Evolutionary conservation across 2,888 invertebrate species (phyloP).

Genomic region (Hirtodrosophila cameraria): DNA sequence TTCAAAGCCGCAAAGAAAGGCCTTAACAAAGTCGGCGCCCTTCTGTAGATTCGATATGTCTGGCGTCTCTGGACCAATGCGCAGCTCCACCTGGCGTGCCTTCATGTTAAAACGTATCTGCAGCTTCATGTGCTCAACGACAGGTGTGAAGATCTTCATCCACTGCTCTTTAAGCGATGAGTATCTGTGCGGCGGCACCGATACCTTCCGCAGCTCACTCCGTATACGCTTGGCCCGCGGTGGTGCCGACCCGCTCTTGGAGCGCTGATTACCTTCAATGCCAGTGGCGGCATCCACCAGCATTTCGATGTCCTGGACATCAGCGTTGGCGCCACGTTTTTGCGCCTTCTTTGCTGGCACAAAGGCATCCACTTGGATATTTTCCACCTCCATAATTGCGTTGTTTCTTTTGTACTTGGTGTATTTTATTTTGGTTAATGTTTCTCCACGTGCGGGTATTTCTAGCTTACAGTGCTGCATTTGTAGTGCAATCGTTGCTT

Average conservation of each 20-base stretch:
- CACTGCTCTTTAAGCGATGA: conserved; percentile 98
- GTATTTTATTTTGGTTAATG: conserved; percentile 25
- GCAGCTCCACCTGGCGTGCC: conserved; percentile 88
- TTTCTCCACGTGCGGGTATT: conserved; percentile 50
- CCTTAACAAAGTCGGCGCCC: conserved; percentile 98
- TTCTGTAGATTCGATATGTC: conserved; percentile 97
- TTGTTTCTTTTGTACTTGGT: conserved; percentile 9
- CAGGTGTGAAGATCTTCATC: conserved; percentile 97
- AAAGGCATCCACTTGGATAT: conserved; percentile 79
- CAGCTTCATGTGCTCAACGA: conserved; percentile 96
- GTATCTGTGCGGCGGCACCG: conserved; percentile 97
- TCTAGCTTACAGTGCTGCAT: conserved; percentile 20
- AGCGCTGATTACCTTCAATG: conserved; percentile 85
- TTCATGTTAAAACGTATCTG: conserved; percentile 97
- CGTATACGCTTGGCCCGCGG: conserved; percentile 85
- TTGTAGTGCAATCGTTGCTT: conserved; percentile 9
- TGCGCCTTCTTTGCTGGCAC: conserved; percentile 70
- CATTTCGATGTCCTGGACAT: conserved; percentile 85
- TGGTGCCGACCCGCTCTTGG: conserved; percentile 65
- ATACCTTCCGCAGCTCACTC: conserved; percentile 89
- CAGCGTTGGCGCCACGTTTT: conserved; percentile 71
- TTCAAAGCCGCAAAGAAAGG: conserved; percentile 98
- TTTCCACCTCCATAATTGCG: conserved; percentile 79
- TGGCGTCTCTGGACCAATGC: conserved; percentile 85
- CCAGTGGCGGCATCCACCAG: conserved; percentile 89